A percentile compares a stretch with the other conserved stretches of the same genome.
Evolutionary conservation across 2,113 vertebrate genomes (phyloP).

Genomic region (Centropus bengalensis): DNA sequence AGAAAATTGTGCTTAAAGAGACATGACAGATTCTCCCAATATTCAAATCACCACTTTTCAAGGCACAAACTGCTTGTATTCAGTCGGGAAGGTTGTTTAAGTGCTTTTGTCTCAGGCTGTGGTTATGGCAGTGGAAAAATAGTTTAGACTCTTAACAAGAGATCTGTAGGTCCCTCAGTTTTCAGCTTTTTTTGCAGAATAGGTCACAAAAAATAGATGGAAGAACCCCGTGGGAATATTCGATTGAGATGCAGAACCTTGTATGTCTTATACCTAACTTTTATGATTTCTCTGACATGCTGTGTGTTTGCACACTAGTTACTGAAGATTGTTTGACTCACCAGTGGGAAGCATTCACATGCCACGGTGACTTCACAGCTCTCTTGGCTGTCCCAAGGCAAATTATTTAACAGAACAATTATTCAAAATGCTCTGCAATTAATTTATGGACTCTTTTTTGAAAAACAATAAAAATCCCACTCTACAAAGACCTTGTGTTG

Average conservation of each 20-base stretch:
- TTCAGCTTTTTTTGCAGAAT: neutral
- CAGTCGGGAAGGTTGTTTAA: neutral
- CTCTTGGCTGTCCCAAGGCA: neutral
- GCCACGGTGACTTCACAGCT: neutral
- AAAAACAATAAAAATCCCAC: neutral
- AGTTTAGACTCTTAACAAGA: neutral
- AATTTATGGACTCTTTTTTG: neutral
- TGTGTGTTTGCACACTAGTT: neutral
- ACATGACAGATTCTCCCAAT: neutral
- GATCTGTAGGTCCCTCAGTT: neutral
- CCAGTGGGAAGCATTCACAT: neutral
- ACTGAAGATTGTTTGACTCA: neutral
- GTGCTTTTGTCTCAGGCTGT: neutral
- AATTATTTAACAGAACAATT: neutral
- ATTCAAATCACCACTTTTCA: neutral
- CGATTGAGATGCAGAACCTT: neutral
- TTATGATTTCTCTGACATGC: neutral
- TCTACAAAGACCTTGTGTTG: neutral
- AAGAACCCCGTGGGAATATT: neutral
- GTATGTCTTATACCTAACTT: neutral
- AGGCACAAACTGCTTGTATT: neutral
- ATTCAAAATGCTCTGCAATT: neutral
- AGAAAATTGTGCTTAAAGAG: neutral
- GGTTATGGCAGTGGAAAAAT: neutral
- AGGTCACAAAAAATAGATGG: neutral